Evolutionary conservation across 2,113 vertebrate genomes (phyloP).

Genomic region (Collichthys lucidus): DNA sequence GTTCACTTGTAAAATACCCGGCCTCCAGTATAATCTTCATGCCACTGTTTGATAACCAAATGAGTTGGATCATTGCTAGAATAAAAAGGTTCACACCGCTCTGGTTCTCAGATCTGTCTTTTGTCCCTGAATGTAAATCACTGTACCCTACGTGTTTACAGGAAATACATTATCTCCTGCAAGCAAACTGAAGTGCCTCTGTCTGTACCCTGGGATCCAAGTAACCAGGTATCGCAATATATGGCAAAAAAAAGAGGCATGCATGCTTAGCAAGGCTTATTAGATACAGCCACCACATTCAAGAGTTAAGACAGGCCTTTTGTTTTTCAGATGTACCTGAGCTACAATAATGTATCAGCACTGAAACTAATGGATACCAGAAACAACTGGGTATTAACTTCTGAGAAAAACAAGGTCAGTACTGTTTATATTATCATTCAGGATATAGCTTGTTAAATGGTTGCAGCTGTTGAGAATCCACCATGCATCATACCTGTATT

Average conservation of each 20-base stretch:
- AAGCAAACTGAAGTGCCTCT: conserved; percentile 91
- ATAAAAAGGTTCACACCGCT: background rate
- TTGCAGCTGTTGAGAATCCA: conserved; percentile 33
- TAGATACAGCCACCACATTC: conserved; percentile 9
- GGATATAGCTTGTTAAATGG: conserved; percentile 34
- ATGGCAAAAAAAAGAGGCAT: conserved; percentile 1
- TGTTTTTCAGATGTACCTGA: conserved; percentile 91
- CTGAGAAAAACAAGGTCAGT: conserved; percentile 91
- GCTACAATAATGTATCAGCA: conserved; percentile 96
- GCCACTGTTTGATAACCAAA: conserved; percentile 26
- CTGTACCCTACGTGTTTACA: conserved; percentile 67
- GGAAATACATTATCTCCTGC: conserved; percentile 94
- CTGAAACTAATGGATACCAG: conserved; percentile 92
- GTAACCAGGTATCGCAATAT: conserved; percentile 91
- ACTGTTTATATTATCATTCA: conserved; percentile 16
- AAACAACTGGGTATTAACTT: conserved; percentile 89
- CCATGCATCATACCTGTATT: conserved; percentile 11
- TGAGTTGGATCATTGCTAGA: conserved; percentile 6
- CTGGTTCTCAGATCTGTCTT: conserved; percentile 1
- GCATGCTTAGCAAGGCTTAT: background rate
- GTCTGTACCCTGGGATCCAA: conserved; percentile 96
- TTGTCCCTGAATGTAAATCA: conserved; percentile 16
- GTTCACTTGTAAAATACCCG: conserved; percentile 48
- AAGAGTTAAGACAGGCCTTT: background rate
- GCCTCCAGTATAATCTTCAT: conserved; percentile 40